These are phyloP conservation scores for Gymnothorax javanicus DNA, from an alignment of 2,797 vertebrate species.

Conservation along the genomic window DNA sequence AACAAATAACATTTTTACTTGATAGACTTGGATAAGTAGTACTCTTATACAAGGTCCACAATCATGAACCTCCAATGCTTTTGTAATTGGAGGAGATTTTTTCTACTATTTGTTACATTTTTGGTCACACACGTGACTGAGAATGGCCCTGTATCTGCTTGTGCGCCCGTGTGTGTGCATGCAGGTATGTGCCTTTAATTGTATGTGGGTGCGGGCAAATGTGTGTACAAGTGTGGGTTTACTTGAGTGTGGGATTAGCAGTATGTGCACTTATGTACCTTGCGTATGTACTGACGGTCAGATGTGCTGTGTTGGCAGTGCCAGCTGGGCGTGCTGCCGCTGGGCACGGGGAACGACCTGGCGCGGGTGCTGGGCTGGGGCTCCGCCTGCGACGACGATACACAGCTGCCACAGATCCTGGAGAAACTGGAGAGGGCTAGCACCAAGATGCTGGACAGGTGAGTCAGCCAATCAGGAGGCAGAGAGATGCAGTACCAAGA, in stretches of 20 bases:
- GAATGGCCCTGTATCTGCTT: too few relatives aligned
- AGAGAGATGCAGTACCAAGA: conserved; percentile 85
- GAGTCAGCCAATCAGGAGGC: conserved; percentile 31
- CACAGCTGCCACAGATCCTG: conserved; percentile 92
- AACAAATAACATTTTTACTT: too few relatives aligned
- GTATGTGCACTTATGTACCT: background rate
- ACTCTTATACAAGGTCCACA: too few relatives aligned
- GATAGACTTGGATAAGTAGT: too few relatives aligned
- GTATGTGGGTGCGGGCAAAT: background rate
- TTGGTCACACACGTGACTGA: too few relatives aligned
- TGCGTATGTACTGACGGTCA: background rate
- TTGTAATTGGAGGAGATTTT: too few relatives aligned
- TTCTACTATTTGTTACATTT: too few relatives aligned
- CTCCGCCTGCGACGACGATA: conserved; percentile 92
- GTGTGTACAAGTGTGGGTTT: background rate
- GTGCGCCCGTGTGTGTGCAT: background rate
- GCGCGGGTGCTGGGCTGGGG: conserved; percentile 95
- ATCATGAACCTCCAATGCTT: too few relatives aligned
- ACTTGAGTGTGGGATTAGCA: background rate
- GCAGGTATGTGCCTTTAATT: background rate
- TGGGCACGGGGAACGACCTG: conserved; percentile 94
- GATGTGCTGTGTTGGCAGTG: conserved; percentile 70
- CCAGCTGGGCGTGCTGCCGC: conserved; percentile 91
- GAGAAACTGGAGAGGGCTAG: conserved; percentile 95
- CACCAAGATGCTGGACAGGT: conserved; percentile 98